Evolutionary conservation across 2,113 vertebrate genomes (phyloP), one percentile per base, ranked within the genome.

Genomic region (Bostrychus sinensis): DNA sequence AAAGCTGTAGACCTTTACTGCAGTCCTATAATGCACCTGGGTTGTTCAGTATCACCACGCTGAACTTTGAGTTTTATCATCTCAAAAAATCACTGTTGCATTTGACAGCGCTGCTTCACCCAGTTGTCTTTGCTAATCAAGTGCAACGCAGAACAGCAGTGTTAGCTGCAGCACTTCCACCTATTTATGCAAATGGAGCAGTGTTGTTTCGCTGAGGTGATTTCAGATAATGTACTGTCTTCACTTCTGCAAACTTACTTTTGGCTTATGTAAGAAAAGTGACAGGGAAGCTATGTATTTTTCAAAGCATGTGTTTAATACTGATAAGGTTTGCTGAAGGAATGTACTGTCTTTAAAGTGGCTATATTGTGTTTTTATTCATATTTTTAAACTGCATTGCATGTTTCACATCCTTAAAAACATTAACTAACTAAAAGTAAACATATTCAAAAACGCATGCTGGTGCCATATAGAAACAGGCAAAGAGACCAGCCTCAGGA

Each of bases 11-110:
- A 45, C 11, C 19, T 56, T 62, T 22, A 8, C 17, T 30, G 63
- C 72, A 64, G 70, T 70, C 69, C 73, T 62, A 84, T 80, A 66
- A 9, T 73, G 41, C 77, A 72, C 54, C 19, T 55, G 69, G 50
- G n/a, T 64, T 67, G 55, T 51, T 82, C 61, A 3, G 51, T 55
- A 55, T 75, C 64, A 70, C 51, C 43, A 66, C 56, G 62, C 66
- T 77, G 65, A 70, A 60, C 58, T 30, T 51, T 51, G n/a, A 25
- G 2, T 28, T 51, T 14, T 1, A 16, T 7, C 2, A 23, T 16
- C 23, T 26, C 46, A 25, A 26, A 26, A n/a, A 16, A 20, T 78
- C 26, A 51, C 37, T 63, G 30, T 32, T 68, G 76, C 45, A 11
- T 75, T 71, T 72, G 12, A 59, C 74, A 8, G 57, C 56, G 34